Percentiles rank a stretch among this genome's conserved stretches.
Evolutionary conservation across 1,140 invertebrate genomes (phyloP).

Genomic region (Ostrea edulis): DNA sequence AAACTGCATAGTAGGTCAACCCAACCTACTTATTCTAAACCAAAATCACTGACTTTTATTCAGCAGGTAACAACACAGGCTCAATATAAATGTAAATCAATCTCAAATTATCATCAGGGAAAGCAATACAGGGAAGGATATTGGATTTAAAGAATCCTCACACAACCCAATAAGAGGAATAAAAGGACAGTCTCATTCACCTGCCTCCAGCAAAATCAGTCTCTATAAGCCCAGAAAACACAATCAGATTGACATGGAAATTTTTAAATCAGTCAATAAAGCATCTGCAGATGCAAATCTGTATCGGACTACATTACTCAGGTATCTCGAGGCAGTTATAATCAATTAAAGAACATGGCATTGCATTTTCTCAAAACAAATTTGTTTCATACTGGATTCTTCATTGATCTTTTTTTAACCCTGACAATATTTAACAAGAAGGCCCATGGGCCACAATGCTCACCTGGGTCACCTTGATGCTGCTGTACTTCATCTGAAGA

Average conservation of each 20-base stretch:
- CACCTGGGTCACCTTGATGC: too few relatives aligned
- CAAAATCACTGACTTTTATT: not conserved
- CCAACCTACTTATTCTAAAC: not conserved
- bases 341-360: not conserved
- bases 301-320: not conserved
- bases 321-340: not conserved
- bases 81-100: not conserved
- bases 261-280: not conserved
- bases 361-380: not conserved
- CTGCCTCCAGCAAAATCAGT: not conserved
- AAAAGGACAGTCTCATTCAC: not conserved
- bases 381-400: not conserved
- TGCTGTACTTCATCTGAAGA: too few relatives aligned
- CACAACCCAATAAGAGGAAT: not conserved
- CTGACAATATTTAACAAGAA: too few relatives aligned
- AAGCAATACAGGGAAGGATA: not conserved
- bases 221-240: not conserved
- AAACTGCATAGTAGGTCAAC: not conserved
- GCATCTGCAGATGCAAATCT: not conserved
- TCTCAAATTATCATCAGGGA: not conserved
- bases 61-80: not conserved
- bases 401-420: not conserved
- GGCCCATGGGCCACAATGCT: too few relatives aligned
- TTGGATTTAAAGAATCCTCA: too few relatives aligned
- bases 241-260: not conserved